Percentiles rank a stretch among this genome's conserved stretches.
phyloP scores from a whole-genome alignment of 1,140 invertebrate genomes.

The Triops cancriformis region DNA sequence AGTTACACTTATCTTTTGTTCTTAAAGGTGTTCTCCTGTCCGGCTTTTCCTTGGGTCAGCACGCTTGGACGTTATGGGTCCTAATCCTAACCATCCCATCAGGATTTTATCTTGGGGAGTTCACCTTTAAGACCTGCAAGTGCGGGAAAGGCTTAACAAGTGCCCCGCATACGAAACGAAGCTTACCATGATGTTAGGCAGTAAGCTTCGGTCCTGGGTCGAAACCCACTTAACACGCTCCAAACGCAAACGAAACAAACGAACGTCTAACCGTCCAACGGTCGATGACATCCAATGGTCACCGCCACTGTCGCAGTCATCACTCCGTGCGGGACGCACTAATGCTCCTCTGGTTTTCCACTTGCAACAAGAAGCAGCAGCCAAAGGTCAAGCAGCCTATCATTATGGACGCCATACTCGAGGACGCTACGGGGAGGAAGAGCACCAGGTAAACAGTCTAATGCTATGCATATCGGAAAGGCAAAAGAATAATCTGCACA shows the following conservation, averaged over 20 bases:
- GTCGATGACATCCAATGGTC: not conserved
- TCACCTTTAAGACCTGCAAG: not conserved
- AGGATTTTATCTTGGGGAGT: not conserved
- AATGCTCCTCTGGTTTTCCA: slow-evolving; percentile 3
- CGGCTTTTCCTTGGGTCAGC: not conserved
- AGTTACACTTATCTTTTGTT: not conserved
- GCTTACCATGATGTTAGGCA: slow-evolving; percentile 5
- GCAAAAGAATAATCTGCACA: not conserved
- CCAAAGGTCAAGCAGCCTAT: not conserved
- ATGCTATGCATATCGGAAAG: not conserved
- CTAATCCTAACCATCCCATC: not conserved
- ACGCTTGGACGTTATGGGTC: not conserved
- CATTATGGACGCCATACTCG: not conserved
- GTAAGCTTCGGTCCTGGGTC: slow-evolving; percentile 6
- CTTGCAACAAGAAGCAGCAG: slow-evolving; percentile 12
- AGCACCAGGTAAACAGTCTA: not conserved
- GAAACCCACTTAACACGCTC: not conserved
- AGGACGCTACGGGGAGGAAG: not conserved
- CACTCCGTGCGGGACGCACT: not conserved
- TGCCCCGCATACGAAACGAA: not conserved
- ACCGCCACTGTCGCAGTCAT: not conserved
- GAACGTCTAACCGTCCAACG: not conserved
- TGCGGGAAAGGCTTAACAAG: not conserved
- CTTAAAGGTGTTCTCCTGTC: not conserved
- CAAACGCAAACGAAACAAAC: not conserved